A percentile compares a stretch with the other conserved stretches of the same genome.
Evolutionary conservation across 2,888 invertebrate species (phyloP).

Genomic region (Conomelus anceps): DNA sequence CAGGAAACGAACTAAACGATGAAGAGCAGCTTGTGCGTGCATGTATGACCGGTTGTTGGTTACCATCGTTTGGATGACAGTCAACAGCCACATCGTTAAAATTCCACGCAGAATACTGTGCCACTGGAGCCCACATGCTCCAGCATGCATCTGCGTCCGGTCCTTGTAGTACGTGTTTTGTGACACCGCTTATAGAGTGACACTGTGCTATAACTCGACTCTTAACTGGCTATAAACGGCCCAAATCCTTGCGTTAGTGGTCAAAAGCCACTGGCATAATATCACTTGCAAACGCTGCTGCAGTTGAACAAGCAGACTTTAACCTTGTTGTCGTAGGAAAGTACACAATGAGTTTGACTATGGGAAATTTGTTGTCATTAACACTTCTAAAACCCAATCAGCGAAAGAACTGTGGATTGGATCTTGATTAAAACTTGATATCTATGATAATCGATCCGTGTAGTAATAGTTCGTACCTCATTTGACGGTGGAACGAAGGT

Average conservation of each 20-base stretch:
- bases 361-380: too few relatives aligned
- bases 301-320: neutral
- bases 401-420: too few relatives aligned
- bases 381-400: too few relatives aligned
- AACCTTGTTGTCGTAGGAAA: neutral
- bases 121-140: neutral
- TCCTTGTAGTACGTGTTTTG: neutral
- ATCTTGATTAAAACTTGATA: too few relatives aligned
- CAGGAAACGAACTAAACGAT: neutral
- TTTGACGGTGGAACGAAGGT: too few relatives aligned
- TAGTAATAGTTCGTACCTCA: too few relatives aligned
- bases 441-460: too few relatives aligned
- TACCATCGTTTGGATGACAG: conserved; percentile 1
- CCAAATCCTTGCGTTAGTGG: neutral
- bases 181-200: neutral
- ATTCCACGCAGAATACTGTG: neutral
- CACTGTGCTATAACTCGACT: neutral
- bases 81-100: conserved; percentile 9
- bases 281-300: neutral
- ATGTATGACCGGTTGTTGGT: neutral
- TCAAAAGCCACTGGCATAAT: neutral
- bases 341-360: too few relatives aligned
- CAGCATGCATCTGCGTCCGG: neutral
- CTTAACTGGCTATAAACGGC: neutral
- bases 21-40: neutral